A percentile compares a stretch with the other conserved stretches of the same genome.
These are phyloP conservation scores for Corvus moneduloides DNA, from an alignment of 2,113 vertebrate species.

Conservation along the genomic window DNA sequence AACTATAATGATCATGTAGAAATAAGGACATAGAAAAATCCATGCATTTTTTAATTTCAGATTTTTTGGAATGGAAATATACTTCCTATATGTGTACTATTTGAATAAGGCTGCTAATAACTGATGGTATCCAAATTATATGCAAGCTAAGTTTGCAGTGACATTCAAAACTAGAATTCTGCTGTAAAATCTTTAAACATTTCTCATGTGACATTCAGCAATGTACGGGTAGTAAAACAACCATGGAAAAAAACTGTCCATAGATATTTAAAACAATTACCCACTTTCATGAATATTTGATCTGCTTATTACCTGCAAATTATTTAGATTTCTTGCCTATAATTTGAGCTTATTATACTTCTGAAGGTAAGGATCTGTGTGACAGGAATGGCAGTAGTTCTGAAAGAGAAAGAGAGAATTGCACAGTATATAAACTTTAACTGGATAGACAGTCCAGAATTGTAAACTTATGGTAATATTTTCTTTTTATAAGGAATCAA, in stretches of 20 bases:
- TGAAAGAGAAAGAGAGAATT: not conserved
- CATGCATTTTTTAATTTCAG: not conserved
- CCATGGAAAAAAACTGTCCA: not conserved
- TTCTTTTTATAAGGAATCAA: not conserved
- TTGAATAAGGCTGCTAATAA: not conserved
- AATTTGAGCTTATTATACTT: slow-evolving; percentile 20
- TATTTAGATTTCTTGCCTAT: not conserved
- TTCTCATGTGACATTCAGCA: not conserved
- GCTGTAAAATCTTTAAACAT: not conserved
- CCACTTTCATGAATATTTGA: slow-evolving; percentile 39
- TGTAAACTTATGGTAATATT: not conserved
- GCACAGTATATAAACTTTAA: slow-evolving; percentile 18
- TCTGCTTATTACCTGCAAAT: slow-evolving; percentile 37
- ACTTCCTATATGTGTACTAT: not conserved
- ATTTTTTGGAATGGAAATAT: not conserved
- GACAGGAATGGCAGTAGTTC: not conserved
- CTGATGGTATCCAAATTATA: not conserved
- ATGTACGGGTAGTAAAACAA: not conserved
- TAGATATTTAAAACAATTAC: slow-evolving; percentile 46
- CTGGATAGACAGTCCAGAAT: not conserved
- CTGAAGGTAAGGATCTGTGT: not conserved
- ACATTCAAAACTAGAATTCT: not conserved
- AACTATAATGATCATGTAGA: not conserved
- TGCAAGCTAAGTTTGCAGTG: not conserved
- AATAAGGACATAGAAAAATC: not conserved